phyloP scores from a whole-genome alignment of 2,888 invertebrate genomes.

The Drosophila mimica region DNA sequence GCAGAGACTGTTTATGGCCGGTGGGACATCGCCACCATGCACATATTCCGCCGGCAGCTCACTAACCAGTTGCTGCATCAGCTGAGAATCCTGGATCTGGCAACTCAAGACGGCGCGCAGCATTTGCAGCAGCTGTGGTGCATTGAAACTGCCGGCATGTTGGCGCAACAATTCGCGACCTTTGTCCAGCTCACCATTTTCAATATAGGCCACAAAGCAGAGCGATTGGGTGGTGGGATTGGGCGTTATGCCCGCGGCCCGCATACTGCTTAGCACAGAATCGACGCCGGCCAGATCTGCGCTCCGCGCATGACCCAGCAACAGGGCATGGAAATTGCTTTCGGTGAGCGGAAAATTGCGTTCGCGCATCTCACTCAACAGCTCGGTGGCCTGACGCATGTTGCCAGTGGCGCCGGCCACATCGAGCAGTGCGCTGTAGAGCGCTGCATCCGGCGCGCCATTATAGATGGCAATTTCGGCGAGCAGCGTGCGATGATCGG shows the following conservation, averaged over 20 bases:
- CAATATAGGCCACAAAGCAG: slow-evolving; percentile 86
- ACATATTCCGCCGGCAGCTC: slow-evolving; percentile 76
- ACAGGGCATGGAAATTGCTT: slow-evolving; percentile 87
- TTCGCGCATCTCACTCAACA: slow-evolving; percentile 88
- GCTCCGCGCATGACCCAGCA: slow-evolving; percentile 86
- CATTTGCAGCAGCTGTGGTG: slow-evolving; percentile 73
- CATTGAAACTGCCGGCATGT: slow-evolving; percentile 63
- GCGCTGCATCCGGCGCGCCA: slow-evolving; percentile 77
- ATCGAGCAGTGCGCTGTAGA: slow-evolving; percentile 87
- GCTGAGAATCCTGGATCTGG: slow-evolving; percentile 28
- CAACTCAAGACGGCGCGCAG: slow-evolving; percentile 43
- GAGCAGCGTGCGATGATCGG: slow-evolving; percentile 68
- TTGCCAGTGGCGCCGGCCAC: slow-evolving; percentile 87
- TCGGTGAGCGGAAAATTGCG: slow-evolving; percentile 86
- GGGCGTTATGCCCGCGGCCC: slow-evolving; percentile 86
- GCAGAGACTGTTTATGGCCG: slow-evolving; percentile 83
- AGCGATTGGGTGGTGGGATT: slow-evolving; percentile 86
- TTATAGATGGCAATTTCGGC: slow-evolving; percentile 84
- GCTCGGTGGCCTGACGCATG: slow-evolving; percentile 86
- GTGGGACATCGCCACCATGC: slow-evolving; percentile 71
- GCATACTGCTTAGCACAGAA: slow-evolving; percentile 87
- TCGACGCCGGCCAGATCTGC: slow-evolving; percentile 85
- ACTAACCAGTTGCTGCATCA: slow-evolving; percentile 68
- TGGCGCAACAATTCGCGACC: slow-evolving; percentile 67
- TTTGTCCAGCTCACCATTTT: slow-evolving; percentile 84